These are phyloP conservation scores for Saccopteryx bilineata DNA, from an alignment of 2,113 vertebrate species.

Conservation along the genomic window DNA sequence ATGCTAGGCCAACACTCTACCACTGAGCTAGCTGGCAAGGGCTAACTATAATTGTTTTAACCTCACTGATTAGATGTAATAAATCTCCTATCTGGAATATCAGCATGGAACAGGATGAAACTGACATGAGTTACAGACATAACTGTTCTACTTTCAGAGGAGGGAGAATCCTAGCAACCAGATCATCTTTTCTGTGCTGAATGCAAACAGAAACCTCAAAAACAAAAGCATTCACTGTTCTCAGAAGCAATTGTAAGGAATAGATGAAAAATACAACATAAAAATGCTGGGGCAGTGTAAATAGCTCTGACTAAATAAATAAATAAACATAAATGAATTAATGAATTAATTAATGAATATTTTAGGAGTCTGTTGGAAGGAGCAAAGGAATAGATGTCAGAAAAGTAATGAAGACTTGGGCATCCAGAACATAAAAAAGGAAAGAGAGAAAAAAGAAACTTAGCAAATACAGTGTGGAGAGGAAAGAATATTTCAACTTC, in stretches of 20 bases:
- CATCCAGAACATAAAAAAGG: neutral
- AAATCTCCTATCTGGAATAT: conserved; percentile 28
- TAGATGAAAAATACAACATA: neutral
- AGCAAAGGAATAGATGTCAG: neutral
- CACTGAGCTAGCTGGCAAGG: too few relatives aligned
- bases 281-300: neutral
- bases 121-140: neutral
- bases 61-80: neutral
- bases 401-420: neutral
- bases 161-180: neutral
- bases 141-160: neutral
- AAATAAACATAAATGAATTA: neutral
- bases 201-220: neutral
- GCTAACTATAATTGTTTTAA: neutral
- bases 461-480: rapidly evolving
- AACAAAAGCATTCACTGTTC: neutral
- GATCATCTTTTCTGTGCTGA: neutral
- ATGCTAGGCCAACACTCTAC: too few relatives aligned
- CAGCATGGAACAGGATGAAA: neutral
- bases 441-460: neutral
- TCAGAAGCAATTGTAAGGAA: neutral
- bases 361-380: neutral
- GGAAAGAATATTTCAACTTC: neutral
- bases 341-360: too few relatives aligned
- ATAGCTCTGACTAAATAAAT: neutral